phyloP scores from a whole-genome alignment of 2,888 invertebrate genomes.

The Atrina japonica region DNA sequence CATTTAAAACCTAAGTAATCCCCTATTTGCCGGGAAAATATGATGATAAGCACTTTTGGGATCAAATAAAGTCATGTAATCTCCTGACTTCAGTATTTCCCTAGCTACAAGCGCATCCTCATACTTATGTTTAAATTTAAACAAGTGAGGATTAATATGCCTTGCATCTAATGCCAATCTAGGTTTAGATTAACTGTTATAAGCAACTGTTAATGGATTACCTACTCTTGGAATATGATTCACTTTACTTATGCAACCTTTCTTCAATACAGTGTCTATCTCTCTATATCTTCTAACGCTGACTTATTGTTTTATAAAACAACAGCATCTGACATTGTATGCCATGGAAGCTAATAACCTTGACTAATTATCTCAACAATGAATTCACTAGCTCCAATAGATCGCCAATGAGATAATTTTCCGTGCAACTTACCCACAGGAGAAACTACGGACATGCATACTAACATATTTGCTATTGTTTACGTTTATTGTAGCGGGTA shows the following conservation, averaged over 20 bases:
- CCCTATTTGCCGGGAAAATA: slow-evolving; percentile 25
- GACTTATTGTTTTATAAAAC: slow-evolving; percentile 23
- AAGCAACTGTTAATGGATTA: slow-evolving; percentile 39
- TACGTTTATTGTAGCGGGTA: no score
- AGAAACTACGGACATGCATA: no score
- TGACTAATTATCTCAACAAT: neutral
- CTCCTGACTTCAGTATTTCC: slow-evolving; percentile 24
- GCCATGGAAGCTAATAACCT: slow-evolving; percentile 16
- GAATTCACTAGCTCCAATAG: no score
- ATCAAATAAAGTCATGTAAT: slow-evolving; percentile 39
- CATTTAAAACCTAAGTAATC: neutral
- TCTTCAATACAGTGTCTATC: slow-evolving; percentile 1
- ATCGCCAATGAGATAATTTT: no score
- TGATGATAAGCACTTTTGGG: slow-evolving; percentile 42
- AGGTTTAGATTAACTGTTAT: slow-evolving; percentile 27
- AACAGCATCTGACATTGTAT: neutral
- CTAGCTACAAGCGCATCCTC: slow-evolving; percentile 31
- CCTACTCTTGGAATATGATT: slow-evolving; percentile 17
- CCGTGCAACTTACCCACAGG: no score
- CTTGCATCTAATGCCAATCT: slow-evolving; percentile 36
- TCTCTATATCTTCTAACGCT: slow-evolving; percentile 14
- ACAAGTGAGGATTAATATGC: slow-evolving; percentile 27
- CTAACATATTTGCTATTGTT: no score
- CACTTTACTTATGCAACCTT: slow-evolving; percentile 28
- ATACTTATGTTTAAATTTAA: slow-evolving; percentile 34